Percentiles rank a stretch among this genome's conserved stretches.
These are phyloP conservation scores for Dynastes grantii DNA, from an alignment of 2,888 invertebrate species.

Conservation along the genomic window DNA sequence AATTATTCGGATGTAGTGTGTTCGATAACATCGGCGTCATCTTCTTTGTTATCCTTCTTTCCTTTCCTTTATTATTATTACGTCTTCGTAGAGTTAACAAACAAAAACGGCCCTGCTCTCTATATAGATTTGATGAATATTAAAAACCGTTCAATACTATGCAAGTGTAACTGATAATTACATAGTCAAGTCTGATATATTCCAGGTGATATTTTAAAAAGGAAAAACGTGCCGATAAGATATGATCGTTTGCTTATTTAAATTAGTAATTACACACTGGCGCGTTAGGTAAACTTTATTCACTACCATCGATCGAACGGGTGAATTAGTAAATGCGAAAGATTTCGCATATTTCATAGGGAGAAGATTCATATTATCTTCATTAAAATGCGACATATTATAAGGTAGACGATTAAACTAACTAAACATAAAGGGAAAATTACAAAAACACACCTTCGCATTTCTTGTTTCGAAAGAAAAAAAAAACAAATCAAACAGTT, in stretches of 20 bases:
- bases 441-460: constrained; percentile 11
- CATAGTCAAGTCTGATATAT: constrained; percentile 63
- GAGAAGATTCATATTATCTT: constrained; percentile 59
- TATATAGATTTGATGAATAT: constrained; percentile 63
- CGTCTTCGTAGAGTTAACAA: not conserved
- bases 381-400: constrained; percentile 61
- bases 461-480: not conserved
- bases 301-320: not conserved
- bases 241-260: constrained; percentile 54
- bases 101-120: not conserved
- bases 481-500: not conserved
- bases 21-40: constrained; percentile 56
- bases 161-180: constrained; percentile 68
- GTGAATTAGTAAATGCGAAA: no score
- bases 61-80: not conserved
- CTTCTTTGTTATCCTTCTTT: constrained; percentile 3
- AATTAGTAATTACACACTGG: constrained; percentile 51
- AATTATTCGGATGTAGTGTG: constrained; percentile 49
- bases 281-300: no score
- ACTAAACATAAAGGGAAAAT: constrained; percentile 52
- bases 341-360: no score
- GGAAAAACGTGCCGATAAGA: constrained; percentile 61
- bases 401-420: constrained; percentile 64
- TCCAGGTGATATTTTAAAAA: constrained; percentile 52
- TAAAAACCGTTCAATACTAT: constrained; percentile 68